Base-by-base conservation (phyloP, 2,888 invertebrate species). In the Gerosis bhagava region DNA sequence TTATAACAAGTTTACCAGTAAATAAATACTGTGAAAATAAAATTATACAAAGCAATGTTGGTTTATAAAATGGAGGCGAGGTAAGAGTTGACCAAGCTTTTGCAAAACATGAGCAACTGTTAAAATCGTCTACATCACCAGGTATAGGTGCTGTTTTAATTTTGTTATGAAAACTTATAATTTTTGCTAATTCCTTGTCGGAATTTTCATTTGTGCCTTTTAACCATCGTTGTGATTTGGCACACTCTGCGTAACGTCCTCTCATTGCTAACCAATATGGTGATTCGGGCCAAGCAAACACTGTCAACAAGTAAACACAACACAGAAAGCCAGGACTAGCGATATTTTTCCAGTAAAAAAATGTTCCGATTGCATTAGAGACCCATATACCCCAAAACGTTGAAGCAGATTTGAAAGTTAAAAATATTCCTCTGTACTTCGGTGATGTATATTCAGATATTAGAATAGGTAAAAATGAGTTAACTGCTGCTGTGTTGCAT, bases 231-330 rank as follows among this genome's bases (percentile, higher is more conserved):
- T 66, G 71, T 1, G 70, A 57, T 4, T 43, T 49, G 2, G 62
- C 65, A 47, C 73, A 70, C 46, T 73, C 73, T 0, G 70, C 63
- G 12, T 65, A 70, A 31, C 67, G 61, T n/a, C 73, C 70, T 40
- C 63, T 67, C 55, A 69, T 63, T 11, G 72, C 74, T 5, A 73
- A 57, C 74, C 73, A 74, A 12, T 65, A 64, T 0, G 71, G 73
- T 1, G 73, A 73, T 48, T 73, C 73, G 0, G 73, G 73, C 71
- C 69, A 70, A n/a, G 61, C 59, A 5, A 67, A 31, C 3, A 57
- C 40, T 1, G 51, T 50, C 8, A 66, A 22, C 16, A 65, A 58
- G 37, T 57, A 70, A 11, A 48, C 34, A 22, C 61, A 54, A 21
- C 57, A 63, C 2, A 43, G 17, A 15, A 66, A 66, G 1, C 63